Evolutionary conservation across 2,888 invertebrate species (phyloP).

Genomic region (Lasioglossum zephyrum): DNA sequence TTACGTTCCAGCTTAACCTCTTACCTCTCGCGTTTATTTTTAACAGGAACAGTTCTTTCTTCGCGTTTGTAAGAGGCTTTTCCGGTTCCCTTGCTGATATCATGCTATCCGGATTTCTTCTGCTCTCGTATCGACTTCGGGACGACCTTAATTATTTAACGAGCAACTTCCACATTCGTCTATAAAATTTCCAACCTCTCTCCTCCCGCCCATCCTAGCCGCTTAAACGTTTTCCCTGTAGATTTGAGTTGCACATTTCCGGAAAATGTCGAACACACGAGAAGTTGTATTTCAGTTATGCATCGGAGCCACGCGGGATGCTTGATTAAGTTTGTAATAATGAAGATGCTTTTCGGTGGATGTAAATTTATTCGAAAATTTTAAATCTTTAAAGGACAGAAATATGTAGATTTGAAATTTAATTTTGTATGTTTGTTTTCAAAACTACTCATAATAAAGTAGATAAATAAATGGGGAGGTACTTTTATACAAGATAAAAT

Average conservation of each 20-base stretch:
- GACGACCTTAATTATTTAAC: conserved; percentile 32
- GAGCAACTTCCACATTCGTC: neutral
- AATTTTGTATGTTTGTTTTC: neutral
- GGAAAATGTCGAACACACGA: neutral
- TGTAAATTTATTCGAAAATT: neutral
- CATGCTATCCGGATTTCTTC: conserved; percentile 23
- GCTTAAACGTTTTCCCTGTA: neutral
- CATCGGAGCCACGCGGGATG: neutral
- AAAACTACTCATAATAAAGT: neutral
- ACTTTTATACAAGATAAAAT: too few relatives aligned
- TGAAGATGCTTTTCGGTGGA: neutral
- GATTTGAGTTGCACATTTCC: neutral
- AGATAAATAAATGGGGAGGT: neutral
- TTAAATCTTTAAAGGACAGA: neutral
- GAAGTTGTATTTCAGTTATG: neutral
- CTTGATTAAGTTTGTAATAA: neutral
- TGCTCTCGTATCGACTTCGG: neutral
- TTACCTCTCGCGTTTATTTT: conserved; percentile 65
- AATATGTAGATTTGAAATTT: neutral
- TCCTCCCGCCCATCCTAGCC: too few relatives aligned
- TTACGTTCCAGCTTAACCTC: conserved; percentile 52
- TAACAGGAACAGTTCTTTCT: conserved; percentile 60
- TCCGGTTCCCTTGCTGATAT: conserved; percentile 41
- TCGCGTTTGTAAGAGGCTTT: conserved; percentile 51
- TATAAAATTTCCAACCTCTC: neutral